A percentile compares a stretch with the other conserved stretches of the same genome.
These are phyloP conservation scores for Hypomesus transpacificus DNA, from an alignment of 2,113 vertebrate genomes.

Conservation along the genomic window DNA sequence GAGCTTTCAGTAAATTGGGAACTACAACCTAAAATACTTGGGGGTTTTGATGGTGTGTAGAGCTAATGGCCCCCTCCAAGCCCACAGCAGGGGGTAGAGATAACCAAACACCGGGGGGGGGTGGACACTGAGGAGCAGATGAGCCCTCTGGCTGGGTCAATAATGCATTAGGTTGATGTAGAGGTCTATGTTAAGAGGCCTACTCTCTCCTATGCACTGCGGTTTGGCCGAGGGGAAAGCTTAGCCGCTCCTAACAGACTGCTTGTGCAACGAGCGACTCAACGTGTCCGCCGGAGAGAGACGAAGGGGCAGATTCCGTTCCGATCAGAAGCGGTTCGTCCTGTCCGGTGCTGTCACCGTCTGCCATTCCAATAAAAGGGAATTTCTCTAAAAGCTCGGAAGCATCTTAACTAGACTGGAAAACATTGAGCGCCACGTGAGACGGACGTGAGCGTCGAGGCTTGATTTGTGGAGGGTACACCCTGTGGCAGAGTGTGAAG, in stretches of 20 bases:
- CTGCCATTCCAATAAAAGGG: neutral
- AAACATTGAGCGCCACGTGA: constrained; percentile 20
- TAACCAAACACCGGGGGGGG: constrained; percentile 13
- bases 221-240: constrained; percentile 23
- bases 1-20: no score
- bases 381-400: constrained; percentile 7
- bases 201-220: constrained; percentile 8
- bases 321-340: no score
- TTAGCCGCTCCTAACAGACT: constrained; percentile 2
- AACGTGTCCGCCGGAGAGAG: no score
- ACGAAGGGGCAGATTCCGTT: no score
- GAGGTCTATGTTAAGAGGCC: constrained; percentile 40
- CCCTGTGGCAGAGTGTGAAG: constrained; percentile 42
- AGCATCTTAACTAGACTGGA: constrained; percentile 11
- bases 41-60: neutral
- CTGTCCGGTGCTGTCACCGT: neutral
- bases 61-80: neutral
- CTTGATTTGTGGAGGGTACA: constrained; percentile 9
- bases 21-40: no score
- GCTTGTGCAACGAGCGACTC: neutral
- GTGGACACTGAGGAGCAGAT: neutral
- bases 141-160: constrained; percentile 49
- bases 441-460: constrained; percentile 26
- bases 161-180: constrained; percentile 61
- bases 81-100: constrained; percentile 21